Evolutionary conservation across 2,113 vertebrate genomes (phyloP), one percentile per base, ranked within the genome.

Genomic region (Piprites chloris): DNA sequence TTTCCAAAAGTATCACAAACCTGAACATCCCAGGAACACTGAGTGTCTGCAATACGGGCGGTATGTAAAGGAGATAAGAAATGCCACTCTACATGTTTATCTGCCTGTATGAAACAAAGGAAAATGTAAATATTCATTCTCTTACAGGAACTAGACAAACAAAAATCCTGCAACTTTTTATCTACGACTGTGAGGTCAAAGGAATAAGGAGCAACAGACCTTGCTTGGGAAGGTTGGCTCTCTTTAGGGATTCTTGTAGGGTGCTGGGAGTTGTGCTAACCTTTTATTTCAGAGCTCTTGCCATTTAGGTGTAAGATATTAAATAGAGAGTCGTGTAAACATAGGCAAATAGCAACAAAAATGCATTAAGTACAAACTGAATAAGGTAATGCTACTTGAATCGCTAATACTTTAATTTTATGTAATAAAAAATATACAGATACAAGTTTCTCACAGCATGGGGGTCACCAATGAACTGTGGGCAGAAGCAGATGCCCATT

Each of bases 1-100:
- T 86, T 94, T 95, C 95, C 92, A 88, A 84, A 96, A 95, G 90
- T 89, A 90, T 88, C 82, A 88, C 71, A 96, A 95, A 97, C 84
- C 87, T 93, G 89, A 96, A 91, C 81, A 91, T 50, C 96, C 95
- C 62, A 91, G 74, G 80, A 96, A 94, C 53, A 65, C 4, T 22
- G 68, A 68, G 80, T 44, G 52, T 82, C 90, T 96, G 93, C 82
- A 95, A 35, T 81, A 89, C 6, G 47, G 47, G 80, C 9, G 4
- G 59, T 41, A 56, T 81, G 82, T 16, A 76, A 95, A 88, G 79
- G 33, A 91, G 77, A 37, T 32, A 41, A 93, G 75, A 94, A 90
- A 88, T 80, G 79, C 55, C 89, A 50, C 41, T 69, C 32, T 26
- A 9, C 11, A 4, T 47, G 44, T 95, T 96, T 92, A 85, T 50